A percentile compares a stretch with the other conserved stretches of the same genome.
These are phyloP conservation scores for Isoperla grammatica DNA, from an alignment of 2,888 invertebrate species.

Conservation along the genomic window DNA sequence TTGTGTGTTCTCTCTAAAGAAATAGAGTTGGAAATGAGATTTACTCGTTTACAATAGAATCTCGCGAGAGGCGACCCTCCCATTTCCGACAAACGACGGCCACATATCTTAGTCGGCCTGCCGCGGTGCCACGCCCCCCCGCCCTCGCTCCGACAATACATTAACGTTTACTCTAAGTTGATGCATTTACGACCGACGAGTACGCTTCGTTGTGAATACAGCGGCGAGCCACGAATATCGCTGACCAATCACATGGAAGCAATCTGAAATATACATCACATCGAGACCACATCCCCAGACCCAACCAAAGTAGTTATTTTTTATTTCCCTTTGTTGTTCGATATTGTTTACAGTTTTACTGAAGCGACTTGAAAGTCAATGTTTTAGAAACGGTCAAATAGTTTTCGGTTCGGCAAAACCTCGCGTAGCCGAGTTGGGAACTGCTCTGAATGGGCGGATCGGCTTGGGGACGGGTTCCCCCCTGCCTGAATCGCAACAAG, in stretches of 20 bases:
- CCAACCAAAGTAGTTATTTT: too few relatives aligned
- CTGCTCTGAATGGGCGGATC: constrained; percentile 13
- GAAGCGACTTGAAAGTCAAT: too few relatives aligned
- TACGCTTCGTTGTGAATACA: neutral
- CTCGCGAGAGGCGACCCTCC: constrained; percentile 11
- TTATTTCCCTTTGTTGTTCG: too few relatives aligned
- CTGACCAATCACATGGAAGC: too few relatives aligned
- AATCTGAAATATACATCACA: too few relatives aligned
- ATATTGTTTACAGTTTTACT: too few relatives aligned
- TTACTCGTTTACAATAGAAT: constrained; percentile 23
- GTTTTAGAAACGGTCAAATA: too few relatives aligned
- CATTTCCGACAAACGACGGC: constrained; percentile 17
- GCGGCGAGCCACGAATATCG: neutral
- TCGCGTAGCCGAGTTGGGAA: neutral
- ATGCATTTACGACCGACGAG: neutral
- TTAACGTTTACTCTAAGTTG: constrained; percentile 13
- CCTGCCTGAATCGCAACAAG: constrained; percentile 12
- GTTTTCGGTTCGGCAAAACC: neutral
- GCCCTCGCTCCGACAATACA: constrained; percentile 3
- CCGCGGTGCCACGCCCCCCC: constrained; percentile 14
- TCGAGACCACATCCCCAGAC: too few relatives aligned
- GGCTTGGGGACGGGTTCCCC: neutral
- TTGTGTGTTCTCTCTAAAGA: neutral
- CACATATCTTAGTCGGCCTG: constrained; percentile 22
- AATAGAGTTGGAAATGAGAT: constrained; percentile 21